Percentiles rank a stretch among this genome's conserved stretches.
Conservation (phyloP, 2,797 vertebrate genomes). For the Corythornis leucogaster region DNA sequence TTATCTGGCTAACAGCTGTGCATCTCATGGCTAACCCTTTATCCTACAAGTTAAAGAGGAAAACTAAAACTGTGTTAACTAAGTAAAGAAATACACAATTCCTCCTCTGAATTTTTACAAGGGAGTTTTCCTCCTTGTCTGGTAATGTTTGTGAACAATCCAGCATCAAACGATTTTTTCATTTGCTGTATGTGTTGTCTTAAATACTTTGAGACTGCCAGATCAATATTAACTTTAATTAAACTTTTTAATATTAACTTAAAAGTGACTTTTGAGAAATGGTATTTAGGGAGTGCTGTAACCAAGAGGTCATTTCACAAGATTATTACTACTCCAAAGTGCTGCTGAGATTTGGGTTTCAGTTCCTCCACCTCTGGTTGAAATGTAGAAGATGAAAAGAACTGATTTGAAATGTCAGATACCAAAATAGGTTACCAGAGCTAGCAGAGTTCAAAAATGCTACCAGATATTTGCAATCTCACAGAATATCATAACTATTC, state of each 20-base stretch:
- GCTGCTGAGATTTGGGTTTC: neutral
- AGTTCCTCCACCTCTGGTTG: neutral
- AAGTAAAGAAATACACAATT: neutral
- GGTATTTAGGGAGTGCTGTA: neutral
- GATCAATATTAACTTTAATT: slow-evolving; percentile 13
- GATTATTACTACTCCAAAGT: slow-evolving; percentile 29
- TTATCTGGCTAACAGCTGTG: neutral
- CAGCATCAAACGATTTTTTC: neutral
- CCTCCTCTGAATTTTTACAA: neutral
- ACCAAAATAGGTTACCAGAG: neutral
- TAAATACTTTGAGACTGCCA: neutral
- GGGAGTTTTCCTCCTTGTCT: neutral
- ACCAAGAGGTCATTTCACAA: slow-evolving; percentile 28
- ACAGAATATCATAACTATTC: neutral
- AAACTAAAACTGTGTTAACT: neutral
- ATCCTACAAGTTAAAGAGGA: neutral
- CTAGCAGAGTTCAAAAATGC: neutral
- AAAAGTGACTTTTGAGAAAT: slow-evolving; percentile 38
- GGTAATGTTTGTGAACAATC: neutral
- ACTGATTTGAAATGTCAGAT: neutral
- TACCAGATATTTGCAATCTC: neutral
- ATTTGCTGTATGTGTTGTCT: neutral
- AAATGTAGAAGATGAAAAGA: neutral
- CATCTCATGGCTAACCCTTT: neutral
- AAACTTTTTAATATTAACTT: slow-evolving; percentile 16